These are phyloP conservation scores for Nylanderia fulva DNA, from an alignment of 1,140 invertebrate genomes.

Conservation along the genomic window DNA sequence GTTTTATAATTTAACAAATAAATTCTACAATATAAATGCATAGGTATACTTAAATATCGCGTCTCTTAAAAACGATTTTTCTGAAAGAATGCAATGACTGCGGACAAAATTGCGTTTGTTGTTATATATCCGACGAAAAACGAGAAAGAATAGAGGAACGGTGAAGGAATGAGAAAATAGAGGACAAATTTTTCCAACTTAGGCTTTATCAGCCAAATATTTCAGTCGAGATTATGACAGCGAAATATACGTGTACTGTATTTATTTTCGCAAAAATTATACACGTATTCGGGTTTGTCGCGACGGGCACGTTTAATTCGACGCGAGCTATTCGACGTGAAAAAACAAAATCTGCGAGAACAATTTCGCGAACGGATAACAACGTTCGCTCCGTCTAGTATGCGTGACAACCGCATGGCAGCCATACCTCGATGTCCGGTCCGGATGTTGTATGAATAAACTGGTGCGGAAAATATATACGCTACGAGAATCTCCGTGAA, in stretches of 20 bases:
- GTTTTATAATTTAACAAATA: conserved; percentile 1
- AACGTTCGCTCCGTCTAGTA: conserved; percentile 16
- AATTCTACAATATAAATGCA: not conserved
- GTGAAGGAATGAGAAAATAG: not conserved
- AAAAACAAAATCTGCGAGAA: conserved; percentile 28
- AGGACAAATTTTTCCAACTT: not conserved
- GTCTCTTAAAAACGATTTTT: not conserved
- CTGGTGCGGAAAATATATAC: conserved; percentile 19
- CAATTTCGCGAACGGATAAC: conserved; percentile 29
- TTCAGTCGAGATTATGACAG: not conserved
- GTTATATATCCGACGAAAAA: not conserved
- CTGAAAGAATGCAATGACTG: not conserved
- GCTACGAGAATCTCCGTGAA: not conserved
- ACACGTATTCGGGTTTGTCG: not conserved
- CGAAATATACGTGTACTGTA: conserved; percentile 7
- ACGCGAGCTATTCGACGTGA: conserved; percentile 18
- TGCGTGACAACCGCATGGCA: conserved; percentile 9
- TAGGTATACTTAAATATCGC: not conserved
- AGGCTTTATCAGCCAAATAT: not conserved
- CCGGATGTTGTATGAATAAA: conserved; percentile 31
- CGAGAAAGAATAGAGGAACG: not conserved
- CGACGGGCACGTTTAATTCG: conserved; percentile 16
- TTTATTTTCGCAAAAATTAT: not conserved
- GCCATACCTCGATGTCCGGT: not conserved
- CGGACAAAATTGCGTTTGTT: not conserved